Conservation (phyloP, 2,888 invertebrate species). For the Melangyna quadrimaculata region DNA sequence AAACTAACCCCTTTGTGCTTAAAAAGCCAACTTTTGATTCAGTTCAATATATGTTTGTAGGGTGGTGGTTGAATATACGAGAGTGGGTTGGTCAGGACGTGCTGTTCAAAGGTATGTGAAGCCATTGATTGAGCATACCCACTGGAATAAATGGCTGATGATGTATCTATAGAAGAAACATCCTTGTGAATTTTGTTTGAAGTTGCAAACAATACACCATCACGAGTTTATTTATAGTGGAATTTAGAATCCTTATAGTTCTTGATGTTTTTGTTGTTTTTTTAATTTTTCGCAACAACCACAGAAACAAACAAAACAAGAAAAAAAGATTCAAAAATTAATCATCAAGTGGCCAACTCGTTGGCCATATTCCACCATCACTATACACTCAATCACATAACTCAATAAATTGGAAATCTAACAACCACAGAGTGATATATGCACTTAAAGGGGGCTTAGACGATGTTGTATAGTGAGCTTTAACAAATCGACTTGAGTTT, state of each 20-base stretch:
- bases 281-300: not conserved
- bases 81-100: not conserved
- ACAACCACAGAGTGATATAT: conserved; percentile 71
- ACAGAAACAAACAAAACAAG: not conserved
- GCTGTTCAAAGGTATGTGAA: not conserved
- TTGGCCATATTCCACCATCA: conserved; percentile 30
- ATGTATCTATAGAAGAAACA: conserved; percentile 71
- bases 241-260: not conserved
- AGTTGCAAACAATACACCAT: conserved; percentile 6
- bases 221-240: not conserved
- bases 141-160: conserved; percentile 78
- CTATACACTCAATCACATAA: conserved; percentile 65
- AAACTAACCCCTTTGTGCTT: conserved; percentile 46
- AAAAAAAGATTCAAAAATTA: conserved; percentile 53
- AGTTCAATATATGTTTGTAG: not conserved
- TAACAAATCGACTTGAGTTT: conserved; percentile 67
- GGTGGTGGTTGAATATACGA: not conserved
- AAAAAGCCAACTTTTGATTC: not conserved
- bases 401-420: conserved; percentile 71
- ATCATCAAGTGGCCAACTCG: conserved; percentile 54
- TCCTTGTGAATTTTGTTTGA: not conserved
- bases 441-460: conserved; percentile 33
- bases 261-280: not conserved
- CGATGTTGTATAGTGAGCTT: conserved; percentile 46
- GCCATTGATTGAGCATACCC: conserved; percentile 80